Evolutionary conservation across 2,113 vertebrate genomes (phyloP), one percentile per base, ranked within the genome.

Genomic region (Ptychochromis oligacanthus): DNA sequence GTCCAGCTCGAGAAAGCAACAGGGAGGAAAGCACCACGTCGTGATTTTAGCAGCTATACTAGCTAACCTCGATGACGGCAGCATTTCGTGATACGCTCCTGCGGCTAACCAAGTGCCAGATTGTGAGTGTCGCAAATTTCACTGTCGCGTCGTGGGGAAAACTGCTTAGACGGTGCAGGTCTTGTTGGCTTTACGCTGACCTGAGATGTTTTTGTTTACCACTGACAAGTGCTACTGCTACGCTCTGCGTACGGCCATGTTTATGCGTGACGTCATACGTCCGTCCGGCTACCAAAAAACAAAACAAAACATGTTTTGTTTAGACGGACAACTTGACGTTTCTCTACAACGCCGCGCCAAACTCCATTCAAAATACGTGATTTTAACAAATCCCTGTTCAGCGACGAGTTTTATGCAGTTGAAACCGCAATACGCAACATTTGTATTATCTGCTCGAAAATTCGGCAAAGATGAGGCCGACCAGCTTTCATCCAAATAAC

Each of bases 231-330:
- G 18, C 7, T 6, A 4, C 55, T 4, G 13, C 46, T 46, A 5
- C 1, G 38, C 22, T 7, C 52, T 13, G 31, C 2, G 46, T 3
- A 57, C 86, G 1, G 83, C 92, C 87, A 90, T 88, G 82, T 90
- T 88, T 61, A 1, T 13, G 46, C 22, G 22, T 65, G 76, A 85
- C 83, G 89, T 91, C 83, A 87, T 26, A n/a, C 14, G 11, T 52
- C 62, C 17, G 14, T 60, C 14, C 38, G 5, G 20, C 14, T 38
- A 20, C 34, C 15, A 1, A 7, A 22, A 4, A 34, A 70, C 38
- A 65, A 26, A 34, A 34, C 31, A 34, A 34, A 34, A 34, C 3
- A 38, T 8, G 7, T 40, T 40, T 40, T 43, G 3, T 46, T 22
- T 22, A 70, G 20, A 70, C 15, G 18, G 40, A 65, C 8, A 12